Percentiles rank a stretch among this genome's conserved stretches.
phyloP scores from a whole-genome alignment of 2,888 invertebrate species.

The Dioctria linearis region DNA sequence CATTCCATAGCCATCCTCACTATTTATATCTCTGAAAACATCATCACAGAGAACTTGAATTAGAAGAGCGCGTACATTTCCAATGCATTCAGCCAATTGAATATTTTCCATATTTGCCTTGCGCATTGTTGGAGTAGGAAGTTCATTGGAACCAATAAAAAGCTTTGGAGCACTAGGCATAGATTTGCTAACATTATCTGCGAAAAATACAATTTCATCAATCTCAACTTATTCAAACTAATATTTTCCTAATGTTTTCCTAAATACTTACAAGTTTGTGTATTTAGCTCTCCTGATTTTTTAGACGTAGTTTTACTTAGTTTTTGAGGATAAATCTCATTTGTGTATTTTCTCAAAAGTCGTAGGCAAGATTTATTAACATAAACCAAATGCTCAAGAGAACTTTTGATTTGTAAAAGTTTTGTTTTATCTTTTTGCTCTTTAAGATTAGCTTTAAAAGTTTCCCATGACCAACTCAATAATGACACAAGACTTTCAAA shows the following conservation, averaged over 20 bases:
- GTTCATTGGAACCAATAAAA: slow-evolving; percentile 60
- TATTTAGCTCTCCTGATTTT: slow-evolving; percentile 62
- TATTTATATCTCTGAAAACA: slow-evolving; percentile 70
- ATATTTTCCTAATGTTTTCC: background rate
- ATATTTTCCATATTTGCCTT: slow-evolving; percentile 76
- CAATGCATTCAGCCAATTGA: slow-evolving; percentile 87
- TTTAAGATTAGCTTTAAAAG: slow-evolving; percentile 82
- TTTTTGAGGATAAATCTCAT: slow-evolving; percentile 90
- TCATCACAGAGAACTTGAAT: slow-evolving; percentile 87
- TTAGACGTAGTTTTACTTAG: slow-evolving; percentile 61
- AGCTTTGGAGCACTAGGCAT: slow-evolving; percentile 58
- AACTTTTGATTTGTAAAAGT: slow-evolving; percentile 75
- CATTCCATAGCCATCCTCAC: slow-evolving; percentile 73
- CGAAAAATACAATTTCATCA: background rate
- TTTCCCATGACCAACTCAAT: slow-evolving; percentile 94
- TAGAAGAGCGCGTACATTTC: slow-evolving; percentile 85
- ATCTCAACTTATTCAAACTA: background rate
- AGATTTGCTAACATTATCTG: slow-evolving; percentile 58
- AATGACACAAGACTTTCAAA: slow-evolving; percentile 88
- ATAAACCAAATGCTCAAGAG: slow-evolving; percentile 88
- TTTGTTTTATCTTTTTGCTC: slow-evolving; percentile 72
- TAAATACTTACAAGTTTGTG: slow-evolving; percentile 56
- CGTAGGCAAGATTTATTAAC: slow-evolving; percentile 88
- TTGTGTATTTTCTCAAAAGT: slow-evolving; percentile 87
- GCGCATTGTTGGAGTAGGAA: slow-evolving; percentile 61